Percentiles rank a stretch among this genome's conserved stretches.
These are phyloP conservation scores for Zingel zingel DNA, from an alignment of 2,113 vertebrate genomes.

Conservation along the genomic window DNA sequence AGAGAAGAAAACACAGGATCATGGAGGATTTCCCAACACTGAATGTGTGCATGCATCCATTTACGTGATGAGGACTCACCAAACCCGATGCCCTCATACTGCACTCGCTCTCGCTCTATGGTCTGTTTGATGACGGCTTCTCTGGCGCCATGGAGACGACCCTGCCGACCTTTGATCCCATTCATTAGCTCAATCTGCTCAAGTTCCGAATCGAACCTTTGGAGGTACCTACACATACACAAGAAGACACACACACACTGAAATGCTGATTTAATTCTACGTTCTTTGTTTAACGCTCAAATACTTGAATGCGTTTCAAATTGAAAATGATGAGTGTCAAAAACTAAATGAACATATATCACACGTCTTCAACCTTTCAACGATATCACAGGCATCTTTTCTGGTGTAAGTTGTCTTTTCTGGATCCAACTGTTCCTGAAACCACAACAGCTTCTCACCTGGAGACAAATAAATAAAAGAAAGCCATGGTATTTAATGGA, in stretches of 20 bases:
- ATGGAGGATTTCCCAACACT: background rate
- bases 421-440: constrained; percentile 91
- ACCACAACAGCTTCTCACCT: constrained; percentile 97
- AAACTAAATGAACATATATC: background rate
- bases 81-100: constrained; percentile 88
- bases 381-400: constrained; percentile 90
- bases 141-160: constrained; percentile 89
- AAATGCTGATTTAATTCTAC: background rate
- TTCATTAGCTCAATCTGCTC: constrained; percentile 95
- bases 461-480: background rate
- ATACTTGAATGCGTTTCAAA: background rate
- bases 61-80: constrained; percentile 79
- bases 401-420: constrained; percentile 87
- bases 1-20: background rate
- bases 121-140: constrained; percentile 92
- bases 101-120: constrained; percentile 88
- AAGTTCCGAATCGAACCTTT: constrained; percentile 90
- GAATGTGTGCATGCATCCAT: background rate
- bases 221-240: constrained; percentile 87
- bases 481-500: background rate
- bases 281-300: background rate
- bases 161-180: constrained; percentile 94
- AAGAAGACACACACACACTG: background rate
- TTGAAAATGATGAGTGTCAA: background rate
- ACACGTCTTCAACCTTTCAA: constrained; percentile 87